Percentiles rank a stretch among this genome's conserved stretches.
phyloP scores from a whole-genome alignment of 2,113 vertebrate genomes.

The Nettapus auritus region DNA sequence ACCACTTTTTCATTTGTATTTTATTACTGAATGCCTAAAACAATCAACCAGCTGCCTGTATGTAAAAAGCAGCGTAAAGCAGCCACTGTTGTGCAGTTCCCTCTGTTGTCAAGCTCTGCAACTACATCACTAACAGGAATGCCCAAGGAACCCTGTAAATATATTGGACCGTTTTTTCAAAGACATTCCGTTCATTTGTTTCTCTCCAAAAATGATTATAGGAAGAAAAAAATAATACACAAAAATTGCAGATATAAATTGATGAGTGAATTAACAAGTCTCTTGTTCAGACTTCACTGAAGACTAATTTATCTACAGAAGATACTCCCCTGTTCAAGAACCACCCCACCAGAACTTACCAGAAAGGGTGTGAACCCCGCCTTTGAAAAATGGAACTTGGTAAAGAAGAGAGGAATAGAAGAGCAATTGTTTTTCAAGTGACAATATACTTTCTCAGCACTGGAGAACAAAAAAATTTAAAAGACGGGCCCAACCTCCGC shows the following conservation, averaged over 20 bases:
- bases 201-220: neutral
- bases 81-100: slow-evolving; percentile 29
- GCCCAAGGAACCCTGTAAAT: neutral
- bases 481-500: neutral
- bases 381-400: neutral
- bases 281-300: neutral
- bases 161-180: neutral
- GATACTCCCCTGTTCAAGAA: neutral
- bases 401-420: neutral
- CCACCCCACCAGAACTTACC: neutral
- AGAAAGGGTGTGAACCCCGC: neutral
- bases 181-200: neutral
- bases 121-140: neutral
- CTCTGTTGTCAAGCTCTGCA: slow-evolving; percentile 54
- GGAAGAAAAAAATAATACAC: neutral
- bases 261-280: neutral
- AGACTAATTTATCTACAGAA: neutral
- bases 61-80: neutral
- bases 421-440: neutral
- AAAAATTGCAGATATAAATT: neutral
- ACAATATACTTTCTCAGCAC: neutral
- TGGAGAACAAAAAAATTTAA: neutral
- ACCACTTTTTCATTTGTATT: neutral
- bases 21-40: neutral
- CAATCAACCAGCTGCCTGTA: neutral